Percentiles rank a stretch among this genome's conserved stretches.
phyloP scores from a whole-genome alignment of 2,888 invertebrate species.

The Eudasyphora cyanicolor region DNA sequence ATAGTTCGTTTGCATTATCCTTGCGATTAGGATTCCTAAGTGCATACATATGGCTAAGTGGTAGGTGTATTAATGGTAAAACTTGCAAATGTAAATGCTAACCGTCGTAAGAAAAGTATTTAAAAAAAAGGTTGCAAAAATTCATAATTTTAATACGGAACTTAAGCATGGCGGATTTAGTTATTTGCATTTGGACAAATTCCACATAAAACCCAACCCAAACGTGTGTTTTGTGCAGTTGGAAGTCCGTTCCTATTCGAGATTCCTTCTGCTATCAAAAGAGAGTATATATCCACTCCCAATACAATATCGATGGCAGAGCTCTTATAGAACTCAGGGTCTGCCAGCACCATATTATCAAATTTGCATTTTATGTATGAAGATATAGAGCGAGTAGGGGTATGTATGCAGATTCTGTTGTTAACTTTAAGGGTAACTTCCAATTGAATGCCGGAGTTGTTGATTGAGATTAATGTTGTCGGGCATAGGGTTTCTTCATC shows the following conservation, averaged over 20 bases:
- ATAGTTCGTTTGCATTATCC: no score
- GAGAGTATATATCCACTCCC: neutral
- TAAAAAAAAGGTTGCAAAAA: no score
- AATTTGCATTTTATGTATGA: neutral
- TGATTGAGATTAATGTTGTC: neutral
- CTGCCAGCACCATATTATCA: neutral
- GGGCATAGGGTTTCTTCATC: slow-evolving; percentile 26
- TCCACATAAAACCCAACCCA: neutral
- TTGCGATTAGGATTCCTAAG: no score
- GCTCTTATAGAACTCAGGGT: neutral
- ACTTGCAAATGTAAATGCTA: no score
- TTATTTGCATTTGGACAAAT: no score
- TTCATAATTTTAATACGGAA: no score
- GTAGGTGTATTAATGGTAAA: no score
- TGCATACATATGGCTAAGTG: no score
- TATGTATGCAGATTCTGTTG: neutral
- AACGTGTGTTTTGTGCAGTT: neutral
- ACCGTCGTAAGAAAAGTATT: no score
- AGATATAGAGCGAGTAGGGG: neutral
- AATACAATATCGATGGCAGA: neutral
- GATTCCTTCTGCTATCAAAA: neutral
- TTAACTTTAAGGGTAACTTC: slow-evolving; percentile 17
- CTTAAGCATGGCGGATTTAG: no score
- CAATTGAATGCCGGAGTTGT: neutral
- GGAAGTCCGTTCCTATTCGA: neutral